Percentiles rank a stretch among this genome's conserved stretches.
Conservation (phyloP, 1,140 invertebrate species). For the Bombus haemorrhoidalis region DNA sequence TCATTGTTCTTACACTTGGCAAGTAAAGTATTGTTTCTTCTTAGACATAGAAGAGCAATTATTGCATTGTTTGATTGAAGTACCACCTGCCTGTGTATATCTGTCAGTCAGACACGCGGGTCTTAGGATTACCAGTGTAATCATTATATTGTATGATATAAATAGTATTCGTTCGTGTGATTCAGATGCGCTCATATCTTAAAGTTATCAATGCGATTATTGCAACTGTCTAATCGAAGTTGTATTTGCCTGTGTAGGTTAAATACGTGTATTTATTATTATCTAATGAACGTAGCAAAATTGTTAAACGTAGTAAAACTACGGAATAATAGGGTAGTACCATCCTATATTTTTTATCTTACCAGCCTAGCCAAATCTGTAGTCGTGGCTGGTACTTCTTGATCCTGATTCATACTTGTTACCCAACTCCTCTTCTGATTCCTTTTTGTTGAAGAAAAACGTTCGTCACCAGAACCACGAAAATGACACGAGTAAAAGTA, state of each 20-base stretch:
- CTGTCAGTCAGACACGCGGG: too few relatives aligned
- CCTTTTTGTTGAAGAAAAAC: not conserved
- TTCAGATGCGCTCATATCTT: not conserved
- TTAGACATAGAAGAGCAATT: not conserved
- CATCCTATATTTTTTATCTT: constrained; percentile 30
- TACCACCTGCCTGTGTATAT: too few relatives aligned
- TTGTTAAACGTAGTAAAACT: too few relatives aligned
- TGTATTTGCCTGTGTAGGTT: not conserved
- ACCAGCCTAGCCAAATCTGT: constrained; percentile 64
- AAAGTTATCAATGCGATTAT: too few relatives aligned
- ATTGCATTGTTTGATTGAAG: not conserved
- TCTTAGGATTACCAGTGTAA: not conserved
- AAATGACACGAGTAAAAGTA: not conserved
- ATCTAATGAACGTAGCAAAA: not conserved
- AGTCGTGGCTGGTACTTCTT: constrained; percentile 63
- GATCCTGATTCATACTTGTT: constrained; percentile 58
- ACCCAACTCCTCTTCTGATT: too few relatives aligned
- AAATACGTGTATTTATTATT: not conserved
- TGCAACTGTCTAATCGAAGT: not conserved
- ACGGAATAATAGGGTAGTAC: not conserved
- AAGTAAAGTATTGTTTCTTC: not conserved
- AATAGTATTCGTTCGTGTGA: not conserved
- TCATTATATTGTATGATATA: too few relatives aligned
- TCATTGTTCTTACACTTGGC: not conserved
- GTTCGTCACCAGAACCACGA: constrained; percentile 57